Evolutionary conservation across 2,888 invertebrate species (phyloP).

Genomic region (Falcaria lacertinaria): DNA sequence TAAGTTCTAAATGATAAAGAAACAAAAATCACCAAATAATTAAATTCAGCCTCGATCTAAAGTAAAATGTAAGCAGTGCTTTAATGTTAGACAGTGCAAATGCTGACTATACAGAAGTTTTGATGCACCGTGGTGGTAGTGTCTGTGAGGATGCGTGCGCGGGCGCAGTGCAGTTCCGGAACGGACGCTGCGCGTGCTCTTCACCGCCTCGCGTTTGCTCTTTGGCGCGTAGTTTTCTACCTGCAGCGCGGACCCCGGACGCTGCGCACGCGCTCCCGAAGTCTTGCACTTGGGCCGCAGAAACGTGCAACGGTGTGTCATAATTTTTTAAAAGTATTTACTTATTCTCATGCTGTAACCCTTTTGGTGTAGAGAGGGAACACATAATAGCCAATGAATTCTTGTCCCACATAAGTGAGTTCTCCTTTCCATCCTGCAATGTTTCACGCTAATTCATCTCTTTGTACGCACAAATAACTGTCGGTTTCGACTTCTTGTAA

Average conservation of each 20-base stretch:
- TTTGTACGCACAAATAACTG: too few species aligned
- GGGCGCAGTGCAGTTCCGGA: conserved; percentile 39
- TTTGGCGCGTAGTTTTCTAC: conserved; percentile 87
- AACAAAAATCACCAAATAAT: too few species aligned
- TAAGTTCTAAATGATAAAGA: too few species aligned
- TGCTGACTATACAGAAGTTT: not conserved
- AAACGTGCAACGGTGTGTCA: conserved; percentile 43
- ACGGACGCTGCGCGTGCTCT: conserved; percentile 81
- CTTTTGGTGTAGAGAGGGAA: too few species aligned
- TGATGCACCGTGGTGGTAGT: conserved; percentile 7
- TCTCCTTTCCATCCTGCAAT: too few species aligned
- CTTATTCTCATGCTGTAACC: not conserved
- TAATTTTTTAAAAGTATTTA: not conserved
- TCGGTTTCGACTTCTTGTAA: too few species aligned
- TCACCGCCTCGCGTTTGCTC: conserved; percentile 85
- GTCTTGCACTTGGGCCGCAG: conserved; percentile 22
- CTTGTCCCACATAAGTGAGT: too few species aligned
- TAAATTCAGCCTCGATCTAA: too few species aligned
- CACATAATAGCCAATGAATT: too few species aligned
- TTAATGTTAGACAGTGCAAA: too few species aligned
- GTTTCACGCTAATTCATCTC: too few species aligned
- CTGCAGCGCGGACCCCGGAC: conserved; percentile 74
- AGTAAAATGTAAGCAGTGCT: too few species aligned
- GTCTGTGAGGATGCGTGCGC: conserved; percentile 48
- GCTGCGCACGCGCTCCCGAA: conserved; percentile 38